A percentile compares a stretch with the other conserved stretches of the same genome.
These are phyloP conservation scores for Aphaenogaster floridana DNA, from an alignment of 1,140 invertebrate species.

Conservation along the genomic window DNA sequence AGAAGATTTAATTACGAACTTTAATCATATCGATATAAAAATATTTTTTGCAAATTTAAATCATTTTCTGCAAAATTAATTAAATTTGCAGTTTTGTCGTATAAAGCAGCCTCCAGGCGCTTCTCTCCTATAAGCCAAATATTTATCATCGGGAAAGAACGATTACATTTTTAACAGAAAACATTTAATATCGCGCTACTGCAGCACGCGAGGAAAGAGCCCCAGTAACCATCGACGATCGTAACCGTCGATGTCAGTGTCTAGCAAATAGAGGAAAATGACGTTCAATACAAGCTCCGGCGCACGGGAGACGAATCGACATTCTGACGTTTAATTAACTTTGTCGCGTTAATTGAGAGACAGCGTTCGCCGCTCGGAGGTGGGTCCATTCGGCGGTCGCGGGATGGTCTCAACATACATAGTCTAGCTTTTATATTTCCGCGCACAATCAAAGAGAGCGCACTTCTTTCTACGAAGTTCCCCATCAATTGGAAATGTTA, in stretches of 20 bases:
- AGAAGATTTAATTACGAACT: constrained; percentile 24
- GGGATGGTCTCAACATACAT: neutral
- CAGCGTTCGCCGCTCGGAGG: constrained; percentile 29
- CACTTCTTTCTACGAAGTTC: neutral
- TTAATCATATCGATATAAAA: neutral
- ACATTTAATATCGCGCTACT: constrained; percentile 50
- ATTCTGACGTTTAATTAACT: constrained; percentile 66
- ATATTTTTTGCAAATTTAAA: constrained; percentile 4
- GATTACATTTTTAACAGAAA: constrained; percentile 51
- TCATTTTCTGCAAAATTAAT: constrained; percentile 39
- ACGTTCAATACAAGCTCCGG: constrained; percentile 43
- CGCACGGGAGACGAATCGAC: constrained; percentile 52
- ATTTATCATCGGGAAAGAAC: constrained; percentile 31
- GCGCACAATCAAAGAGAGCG: neutral
- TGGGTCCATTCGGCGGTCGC: constrained; percentile 33
- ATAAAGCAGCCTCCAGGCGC: neutral
- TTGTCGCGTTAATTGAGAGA: constrained; percentile 64
- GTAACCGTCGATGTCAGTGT: constrained; percentile 50
- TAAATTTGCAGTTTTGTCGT: constrained; percentile 32
- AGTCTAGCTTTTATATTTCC: constrained; percentile 48
- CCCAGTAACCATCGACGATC: constrained; percentile 33
- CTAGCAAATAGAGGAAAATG: constrained; percentile 57
- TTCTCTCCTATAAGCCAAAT: constrained; percentile 16
- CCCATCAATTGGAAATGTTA: constrained; percentile 40
- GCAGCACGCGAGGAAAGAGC: constrained; percentile 21